These are phyloP conservation scores for Penelope pileata DNA, from an alignment of 2,113 vertebrate genomes.

Conservation along the genomic window DNA sequence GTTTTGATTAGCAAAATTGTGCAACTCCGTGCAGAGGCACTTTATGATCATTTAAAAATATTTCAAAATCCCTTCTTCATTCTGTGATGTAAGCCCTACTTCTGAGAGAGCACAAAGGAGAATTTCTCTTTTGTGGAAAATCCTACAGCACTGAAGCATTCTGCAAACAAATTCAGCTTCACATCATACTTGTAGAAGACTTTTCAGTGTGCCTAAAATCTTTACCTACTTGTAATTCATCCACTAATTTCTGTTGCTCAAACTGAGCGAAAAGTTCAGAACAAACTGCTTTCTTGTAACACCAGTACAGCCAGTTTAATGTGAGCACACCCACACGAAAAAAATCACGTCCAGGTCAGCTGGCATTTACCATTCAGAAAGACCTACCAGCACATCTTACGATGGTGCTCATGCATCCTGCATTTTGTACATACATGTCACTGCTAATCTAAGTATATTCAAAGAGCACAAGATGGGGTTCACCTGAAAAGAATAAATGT, in stretches of 20 bases:
- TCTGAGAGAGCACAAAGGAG: neutral
- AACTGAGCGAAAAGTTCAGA: neutral
- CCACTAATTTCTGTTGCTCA: neutral
- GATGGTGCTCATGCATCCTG: neutral
- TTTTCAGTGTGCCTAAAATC: neutral
- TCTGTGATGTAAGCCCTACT: neutral
- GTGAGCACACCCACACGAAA: neutral
- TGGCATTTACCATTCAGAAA: neutral
- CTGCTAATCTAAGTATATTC: neutral
- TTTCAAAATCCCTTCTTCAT: neutral
- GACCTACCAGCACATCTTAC: neutral
- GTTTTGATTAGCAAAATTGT: neutral
- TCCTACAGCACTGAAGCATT: neutral
- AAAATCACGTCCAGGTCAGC: constrained; percentile 3
- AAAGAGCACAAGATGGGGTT: neutral
- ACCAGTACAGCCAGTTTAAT: neutral
- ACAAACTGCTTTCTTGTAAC: neutral
- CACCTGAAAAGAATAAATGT: neutral
- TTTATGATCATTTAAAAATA: neutral
- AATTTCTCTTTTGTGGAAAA: neutral
- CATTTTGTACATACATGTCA: neutral
- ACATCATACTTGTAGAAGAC: neutral
- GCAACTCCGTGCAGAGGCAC: neutral
- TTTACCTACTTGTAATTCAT: neutral
- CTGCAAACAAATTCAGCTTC: neutral